A percentile compares a stretch with the other conserved stretches of the same genome.
phyloP scores from a whole-genome alignment of 2,888 invertebrate genomes.

The Augochlorella aurata region DNA sequence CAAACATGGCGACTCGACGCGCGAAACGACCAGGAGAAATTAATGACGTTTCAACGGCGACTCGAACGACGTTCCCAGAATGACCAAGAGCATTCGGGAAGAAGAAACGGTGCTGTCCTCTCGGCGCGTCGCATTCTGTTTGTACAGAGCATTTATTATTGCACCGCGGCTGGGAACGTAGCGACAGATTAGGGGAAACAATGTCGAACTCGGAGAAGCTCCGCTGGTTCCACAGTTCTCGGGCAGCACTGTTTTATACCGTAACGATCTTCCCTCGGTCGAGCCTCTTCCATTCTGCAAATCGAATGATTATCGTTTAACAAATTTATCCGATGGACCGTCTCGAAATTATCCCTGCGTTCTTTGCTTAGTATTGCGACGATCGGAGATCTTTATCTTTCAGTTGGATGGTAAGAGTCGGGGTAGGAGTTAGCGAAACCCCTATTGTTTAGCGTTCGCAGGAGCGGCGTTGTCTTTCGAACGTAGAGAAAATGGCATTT shows the following conservation, averaged over 20 bases:
- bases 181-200: background rate
- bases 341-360: background rate
- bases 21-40: background rate
- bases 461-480: too few species aligned
- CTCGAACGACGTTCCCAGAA: background rate
- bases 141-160: constrained; percentile 2
- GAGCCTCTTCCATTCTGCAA: background rate
- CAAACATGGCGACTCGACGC: constrained; percentile 7
- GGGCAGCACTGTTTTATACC: constrained; percentile 28
- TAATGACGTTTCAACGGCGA: background rate
- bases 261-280: constrained; percentile 20
- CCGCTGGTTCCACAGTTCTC: background rate
- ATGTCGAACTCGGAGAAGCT: background rate
- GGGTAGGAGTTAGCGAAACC: too few species aligned
- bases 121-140: background rate
- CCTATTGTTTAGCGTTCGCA: too few species aligned
- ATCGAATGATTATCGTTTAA: background rate
- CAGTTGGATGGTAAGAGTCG: too few species aligned
- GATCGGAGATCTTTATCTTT: too few species aligned
- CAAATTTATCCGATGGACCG: background rate
- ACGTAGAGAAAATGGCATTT: too few species aligned
- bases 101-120: background rate
- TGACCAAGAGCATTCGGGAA: background rate
- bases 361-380: background rate
- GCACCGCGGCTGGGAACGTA: background rate